Conservation (phyloP, 2,888 invertebrate species). For the Lypha dubia region DNA sequence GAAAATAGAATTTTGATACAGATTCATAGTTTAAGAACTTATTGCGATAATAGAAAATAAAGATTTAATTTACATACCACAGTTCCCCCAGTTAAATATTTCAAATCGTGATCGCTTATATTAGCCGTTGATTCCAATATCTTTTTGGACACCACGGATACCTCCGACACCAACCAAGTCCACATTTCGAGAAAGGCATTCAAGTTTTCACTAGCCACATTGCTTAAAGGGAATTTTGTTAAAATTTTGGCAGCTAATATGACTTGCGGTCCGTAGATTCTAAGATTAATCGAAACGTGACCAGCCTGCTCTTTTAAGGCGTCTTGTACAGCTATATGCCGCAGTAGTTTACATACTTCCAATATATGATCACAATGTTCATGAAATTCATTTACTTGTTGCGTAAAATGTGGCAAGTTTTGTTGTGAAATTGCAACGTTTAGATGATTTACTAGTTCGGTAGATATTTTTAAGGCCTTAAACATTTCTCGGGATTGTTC, state of each 20-base stretch:
- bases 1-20: too few relatives aligned
- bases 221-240: conserved; percentile 95
- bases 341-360: conserved; percentile 98
- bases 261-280: conserved; percentile 96
- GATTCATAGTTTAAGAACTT: too few relatives aligned
- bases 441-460: conserved; percentile 88
- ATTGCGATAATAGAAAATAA: too few relatives aligned
- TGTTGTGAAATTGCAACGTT: conserved; percentile 90
- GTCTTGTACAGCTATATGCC: conserved; percentile 97
- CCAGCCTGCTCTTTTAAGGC: conserved; percentile 97
- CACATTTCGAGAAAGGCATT: conserved; percentile 98
- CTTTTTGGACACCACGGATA: conserved; percentile 90
- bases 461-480: conserved; percentile 90
- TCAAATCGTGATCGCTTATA: conserved; percentile 63
- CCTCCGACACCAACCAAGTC: conserved; percentile 96
- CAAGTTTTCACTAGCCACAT: conserved; percentile 98
- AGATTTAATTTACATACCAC: too few relatives aligned
- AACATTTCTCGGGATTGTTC: conserved; percentile 93
- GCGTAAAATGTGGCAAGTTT: conserved; percentile 95
- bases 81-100: conserved; percentile 62
- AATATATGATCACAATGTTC: conserved; percentile 99
- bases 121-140: conserved; percentile 86
- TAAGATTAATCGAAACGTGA: conserved; percentile 96
- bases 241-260: conserved; percentile 96
- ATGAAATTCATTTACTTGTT: conserved; percentile 96